These are phyloP conservation scores for Penaeus monodon DNA, from an alignment of 2,888 invertebrate species.

Conservation along the genomic window DNA sequence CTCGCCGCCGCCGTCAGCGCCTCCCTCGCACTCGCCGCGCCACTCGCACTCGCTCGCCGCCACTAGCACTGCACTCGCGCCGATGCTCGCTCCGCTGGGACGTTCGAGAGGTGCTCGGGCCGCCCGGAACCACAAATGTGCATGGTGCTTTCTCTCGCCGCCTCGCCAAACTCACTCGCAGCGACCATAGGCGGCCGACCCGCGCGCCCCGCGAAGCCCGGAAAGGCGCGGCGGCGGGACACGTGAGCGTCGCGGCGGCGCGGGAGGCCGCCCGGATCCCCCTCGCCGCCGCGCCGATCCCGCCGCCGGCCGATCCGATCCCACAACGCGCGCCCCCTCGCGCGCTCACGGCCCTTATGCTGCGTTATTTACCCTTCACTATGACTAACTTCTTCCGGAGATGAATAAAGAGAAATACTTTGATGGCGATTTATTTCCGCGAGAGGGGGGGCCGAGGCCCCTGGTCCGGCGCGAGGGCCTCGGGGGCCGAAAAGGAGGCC, in stretches of 20 bases:
- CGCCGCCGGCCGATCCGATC: not conserved
- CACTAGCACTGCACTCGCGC: no score
- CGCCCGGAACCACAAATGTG: not conserved
- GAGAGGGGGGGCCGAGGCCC: not conserved
- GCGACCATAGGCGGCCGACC: conserved; percentile 1
- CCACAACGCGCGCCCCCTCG: not conserved
- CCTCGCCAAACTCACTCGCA: conserved; percentile 3
- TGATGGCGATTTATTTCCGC: not conserved
- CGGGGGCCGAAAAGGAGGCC: no score
- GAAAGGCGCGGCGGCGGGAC: conserved; percentile 23
- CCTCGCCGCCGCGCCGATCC: not conserved
- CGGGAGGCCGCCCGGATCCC: not conserved
- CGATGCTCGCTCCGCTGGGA: no score
- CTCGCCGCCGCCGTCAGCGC: no score
- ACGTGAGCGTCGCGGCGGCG: not conserved
- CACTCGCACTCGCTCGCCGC: no score
- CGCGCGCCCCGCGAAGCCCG: not conserved
- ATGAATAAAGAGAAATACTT: conserved; percentile 22
- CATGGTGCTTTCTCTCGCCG: not conserved
- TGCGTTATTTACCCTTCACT: conserved; percentile 26
- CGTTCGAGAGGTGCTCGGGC: conserved; percentile 6
- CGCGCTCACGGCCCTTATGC: not conserved
- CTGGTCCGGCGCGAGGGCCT: no score
- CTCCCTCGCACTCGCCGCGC: no score
- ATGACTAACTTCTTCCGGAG: conserved; percentile 46